Percentiles rank a stretch among this genome's conserved stretches.
These are phyloP conservation scores for Sebastiscus tertius DNA, from an alignment of 2,797 vertebrate genomes.

Conservation along the genomic window DNA sequence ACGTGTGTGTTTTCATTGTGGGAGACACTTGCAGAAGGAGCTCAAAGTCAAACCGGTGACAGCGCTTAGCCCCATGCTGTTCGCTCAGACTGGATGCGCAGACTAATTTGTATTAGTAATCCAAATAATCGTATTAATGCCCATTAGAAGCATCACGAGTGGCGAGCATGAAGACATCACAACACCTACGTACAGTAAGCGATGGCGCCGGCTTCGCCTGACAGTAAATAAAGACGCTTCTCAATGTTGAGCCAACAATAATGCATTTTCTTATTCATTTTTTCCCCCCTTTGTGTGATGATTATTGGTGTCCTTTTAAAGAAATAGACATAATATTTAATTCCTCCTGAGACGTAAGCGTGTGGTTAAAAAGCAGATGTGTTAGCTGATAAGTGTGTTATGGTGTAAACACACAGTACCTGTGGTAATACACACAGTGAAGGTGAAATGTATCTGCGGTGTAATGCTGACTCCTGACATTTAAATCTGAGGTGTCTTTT, in stretches of 20 bases:
- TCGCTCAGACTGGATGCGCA: slow-evolving; percentile 69
- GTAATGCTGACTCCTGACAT: slow-evolving; percentile 45
- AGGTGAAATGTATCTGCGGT: slow-evolving; percentile 41
- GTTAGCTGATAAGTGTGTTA: slow-evolving; percentile 26
- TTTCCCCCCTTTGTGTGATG: slow-evolving; percentile 22
- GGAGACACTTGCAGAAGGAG: slow-evolving; percentile 60
- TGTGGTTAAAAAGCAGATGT: slow-evolving; percentile 15
- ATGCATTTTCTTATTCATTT: slow-evolving; percentile 31
- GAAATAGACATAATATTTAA: background rate
- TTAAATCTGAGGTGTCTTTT: slow-evolving; percentile 43
- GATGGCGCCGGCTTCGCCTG: slow-evolving; percentile 43
- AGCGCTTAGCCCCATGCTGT: slow-evolving; percentile 66
- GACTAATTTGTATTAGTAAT: slow-evolving; percentile 85
- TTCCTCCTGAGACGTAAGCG: slow-evolving; percentile 6
- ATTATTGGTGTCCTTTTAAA: slow-evolving; percentile 45
- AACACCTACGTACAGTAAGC: slow-evolving; percentile 78
- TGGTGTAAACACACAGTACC: slow-evolving; percentile 21
- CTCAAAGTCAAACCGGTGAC: slow-evolving; percentile 70
- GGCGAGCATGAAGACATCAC: slow-evolving; percentile 82
- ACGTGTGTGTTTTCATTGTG: slow-evolving; percentile 39
- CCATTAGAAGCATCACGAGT: slow-evolving; percentile 81
- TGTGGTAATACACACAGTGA: slow-evolving; percentile 24
- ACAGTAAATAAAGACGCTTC: slow-evolving; percentile 56
- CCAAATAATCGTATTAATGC: slow-evolving; percentile 87
- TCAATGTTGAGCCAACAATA: slow-evolving; percentile 48